These are phyloP conservation scores for Aphidius ervi DNA, from an alignment of 1,140 invertebrate genomes.

Conservation along the genomic window DNA sequence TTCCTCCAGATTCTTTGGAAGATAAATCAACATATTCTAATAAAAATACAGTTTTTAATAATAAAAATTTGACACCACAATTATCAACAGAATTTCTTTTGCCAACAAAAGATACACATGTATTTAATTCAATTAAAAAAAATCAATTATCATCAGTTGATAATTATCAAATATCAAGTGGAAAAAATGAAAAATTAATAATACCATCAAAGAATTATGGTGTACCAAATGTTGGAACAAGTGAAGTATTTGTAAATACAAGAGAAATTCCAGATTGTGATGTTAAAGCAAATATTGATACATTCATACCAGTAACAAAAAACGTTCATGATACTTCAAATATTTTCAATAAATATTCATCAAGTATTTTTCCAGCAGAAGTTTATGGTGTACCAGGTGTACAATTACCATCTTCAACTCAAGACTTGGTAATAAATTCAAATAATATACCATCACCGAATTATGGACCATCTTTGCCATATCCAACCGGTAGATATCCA, in stretches of 20 bases:
- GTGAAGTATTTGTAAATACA: conserved; percentile 20
- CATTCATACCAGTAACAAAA: not conserved
- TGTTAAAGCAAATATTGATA: conserved; percentile 16
- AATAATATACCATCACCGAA: not conserved
- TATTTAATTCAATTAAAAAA: not conserved
- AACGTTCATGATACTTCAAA: conserved; percentile 9
- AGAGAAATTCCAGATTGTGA: conserved; percentile 12
- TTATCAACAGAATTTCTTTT: conserved; percentile 7
- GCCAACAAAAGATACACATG: not conserved
- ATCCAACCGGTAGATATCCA: not conserved
- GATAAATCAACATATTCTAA: not conserved
- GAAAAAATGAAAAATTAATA: conserved; percentile 14
- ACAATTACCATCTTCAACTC: not conserved
- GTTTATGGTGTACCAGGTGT: conserved; percentile 24
- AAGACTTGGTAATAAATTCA: not conserved
- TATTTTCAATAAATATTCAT: not conserved
- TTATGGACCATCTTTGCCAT: not conserved
- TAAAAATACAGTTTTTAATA: not conserved
- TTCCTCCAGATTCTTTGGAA: conserved; percentile 9
- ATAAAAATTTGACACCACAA: not conserved
- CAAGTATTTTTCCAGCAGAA: conserved; percentile 15
- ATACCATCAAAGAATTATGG: conserved; percentile 18
- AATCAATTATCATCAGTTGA: conserved; percentile 2
- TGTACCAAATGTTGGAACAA: conserved; percentile 18
- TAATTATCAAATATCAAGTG: not conserved